Evolutionary conservation across 2,797 vertebrate genomes (phyloP).

Genomic region (Thripadectes ignobilis): DNA sequence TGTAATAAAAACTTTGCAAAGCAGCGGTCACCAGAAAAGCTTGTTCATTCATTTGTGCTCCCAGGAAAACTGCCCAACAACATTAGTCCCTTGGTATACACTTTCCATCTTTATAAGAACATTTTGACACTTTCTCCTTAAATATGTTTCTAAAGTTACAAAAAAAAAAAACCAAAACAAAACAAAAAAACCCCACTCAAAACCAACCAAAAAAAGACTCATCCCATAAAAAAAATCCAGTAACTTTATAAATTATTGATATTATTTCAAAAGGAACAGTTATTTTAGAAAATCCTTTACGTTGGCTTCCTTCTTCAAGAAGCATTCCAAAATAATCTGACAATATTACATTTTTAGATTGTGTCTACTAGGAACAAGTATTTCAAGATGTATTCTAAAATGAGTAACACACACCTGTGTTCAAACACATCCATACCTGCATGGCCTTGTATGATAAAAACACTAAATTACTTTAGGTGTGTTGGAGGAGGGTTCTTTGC

Average conservation of each 20-base stretch:
- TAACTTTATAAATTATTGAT: not conserved
- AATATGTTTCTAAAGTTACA: not conserved
- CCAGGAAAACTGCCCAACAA: not conserved
- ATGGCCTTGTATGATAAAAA: not conserved
- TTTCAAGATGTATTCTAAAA: not conserved
- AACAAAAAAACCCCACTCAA: not conserved
- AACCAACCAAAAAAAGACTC: not conserved
- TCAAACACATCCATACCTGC: not conserved
- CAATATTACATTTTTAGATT: not conserved
- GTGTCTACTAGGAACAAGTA: not conserved
- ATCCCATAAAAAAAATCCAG: not conserved
- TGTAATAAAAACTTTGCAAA: not conserved
- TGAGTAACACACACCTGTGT: not conserved
- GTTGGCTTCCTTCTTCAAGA: not conserved
- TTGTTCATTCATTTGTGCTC: not conserved
- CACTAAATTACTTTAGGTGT: not conserved
- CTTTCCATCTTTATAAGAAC: not conserved
- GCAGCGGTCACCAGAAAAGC: not conserved
- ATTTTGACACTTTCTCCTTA: not conserved
- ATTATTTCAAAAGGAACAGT: not conserved
- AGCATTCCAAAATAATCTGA: not conserved
- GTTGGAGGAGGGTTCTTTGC: not conserved
- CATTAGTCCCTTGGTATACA: rapidly evolving
- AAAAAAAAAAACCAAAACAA: not conserved
- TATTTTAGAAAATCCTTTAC: conserved; percentile 43